A percentile compares a stretch with the other conserved stretches of the same genome.
phyloP scores from a whole-genome alignment of 2,113 vertebrate species.

The human region DNA sequence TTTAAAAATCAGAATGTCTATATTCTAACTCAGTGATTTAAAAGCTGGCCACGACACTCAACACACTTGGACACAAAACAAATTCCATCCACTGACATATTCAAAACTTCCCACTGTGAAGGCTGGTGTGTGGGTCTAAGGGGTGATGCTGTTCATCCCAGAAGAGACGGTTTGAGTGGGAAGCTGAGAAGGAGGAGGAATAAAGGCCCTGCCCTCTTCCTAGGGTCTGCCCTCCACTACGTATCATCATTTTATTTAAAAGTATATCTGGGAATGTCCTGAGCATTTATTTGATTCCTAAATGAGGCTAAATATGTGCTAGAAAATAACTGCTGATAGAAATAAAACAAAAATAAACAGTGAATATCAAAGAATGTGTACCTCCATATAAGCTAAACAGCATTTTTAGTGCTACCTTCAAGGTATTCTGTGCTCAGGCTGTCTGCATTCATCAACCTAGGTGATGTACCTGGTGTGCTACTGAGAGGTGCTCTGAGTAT shows the following conservation, averaged over 20 bases:
- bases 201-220: not conserved
- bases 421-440: not conserved
- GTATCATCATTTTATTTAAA: not conserved
- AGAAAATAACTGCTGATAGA: not conserved
- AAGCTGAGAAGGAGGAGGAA: not conserved
- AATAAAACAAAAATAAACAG: not conserved
- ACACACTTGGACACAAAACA: not conserved
- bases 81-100: not conserved
- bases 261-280: not conserved
- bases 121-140: not conserved
- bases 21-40: not conserved
- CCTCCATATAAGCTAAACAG: not conserved
- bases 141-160: not conserved
- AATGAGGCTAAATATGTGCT: not conserved
- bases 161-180: not conserved
- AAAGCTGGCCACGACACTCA: not conserved
- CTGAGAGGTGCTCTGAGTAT: not conserved
- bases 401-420: not conserved
- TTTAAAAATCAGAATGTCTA: not conserved
- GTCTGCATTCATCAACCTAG: not conserved
- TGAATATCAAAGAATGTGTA: not conserved
- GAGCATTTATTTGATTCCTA: not conserved
- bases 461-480: not conserved
- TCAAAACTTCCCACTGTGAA: not conserved
- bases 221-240: not conserved